Evolutionary conservation across 2,797 vertebrate species (phyloP).

Genomic region (Diceros bicornis): DNA sequence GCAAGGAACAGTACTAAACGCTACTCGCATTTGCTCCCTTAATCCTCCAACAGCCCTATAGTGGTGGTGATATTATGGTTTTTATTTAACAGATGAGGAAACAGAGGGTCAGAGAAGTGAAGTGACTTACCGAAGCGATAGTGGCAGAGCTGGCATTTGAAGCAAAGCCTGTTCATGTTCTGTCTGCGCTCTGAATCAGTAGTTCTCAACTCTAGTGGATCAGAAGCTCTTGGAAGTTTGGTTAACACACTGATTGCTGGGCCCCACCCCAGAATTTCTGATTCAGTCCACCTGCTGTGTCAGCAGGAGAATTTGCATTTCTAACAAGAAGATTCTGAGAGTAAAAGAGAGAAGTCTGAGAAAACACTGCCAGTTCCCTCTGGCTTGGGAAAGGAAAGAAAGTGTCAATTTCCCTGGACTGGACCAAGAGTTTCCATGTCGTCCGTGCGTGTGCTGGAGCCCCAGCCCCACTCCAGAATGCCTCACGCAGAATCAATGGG

Average conservation of each 20-base stretch:
- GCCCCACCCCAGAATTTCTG: neutral
- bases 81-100: neutral
- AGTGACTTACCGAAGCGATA: neutral
- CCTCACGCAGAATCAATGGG: neutral
- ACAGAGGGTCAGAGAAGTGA: neutral
- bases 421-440: neutral
- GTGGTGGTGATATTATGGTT: neutral
- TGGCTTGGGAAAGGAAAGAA: neutral
- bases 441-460: neutral
- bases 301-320: neutral
- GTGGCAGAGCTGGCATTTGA: neutral
- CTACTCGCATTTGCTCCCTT: neutral
- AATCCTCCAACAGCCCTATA: neutral
- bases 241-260: neutral
- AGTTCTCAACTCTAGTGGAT: neutral
- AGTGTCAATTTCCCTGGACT: slow-evolving; percentile 1
- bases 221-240: neutral
- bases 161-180: neutral
- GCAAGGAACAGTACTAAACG: neutral
- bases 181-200: neutral
- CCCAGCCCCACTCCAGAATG: neutral
- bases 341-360: slow-evolving; percentile 7
- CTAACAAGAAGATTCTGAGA: neutral
- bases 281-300: neutral
- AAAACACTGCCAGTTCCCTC: neutral